Base-by-base conservation (phyloP, 2,888 invertebrate species). In the Pristionchus fissidentatus region DNA sequence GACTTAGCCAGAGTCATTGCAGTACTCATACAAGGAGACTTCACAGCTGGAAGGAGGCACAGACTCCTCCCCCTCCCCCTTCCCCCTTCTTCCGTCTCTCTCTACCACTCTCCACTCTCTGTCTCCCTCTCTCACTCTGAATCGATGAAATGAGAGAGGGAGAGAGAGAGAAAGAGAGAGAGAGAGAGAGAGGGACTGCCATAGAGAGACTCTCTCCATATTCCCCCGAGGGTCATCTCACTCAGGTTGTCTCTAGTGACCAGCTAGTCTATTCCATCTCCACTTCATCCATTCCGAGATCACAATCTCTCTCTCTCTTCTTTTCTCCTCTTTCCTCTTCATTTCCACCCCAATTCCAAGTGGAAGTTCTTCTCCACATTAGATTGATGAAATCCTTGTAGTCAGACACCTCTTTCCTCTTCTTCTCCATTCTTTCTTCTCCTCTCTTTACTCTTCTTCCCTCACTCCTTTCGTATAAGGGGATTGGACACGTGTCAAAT, bases 1-100 rank as follows among this genome's bases (percentile, higher is more conserved):
- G 90, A 90, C 83, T 90, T 90, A 84, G 86, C 77, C 85, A 89
- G 73, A 75, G 86, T 83, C 73, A 84, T 15, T 78, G 5, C 38
- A 84, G 35, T 38, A 38, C 35, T 38, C 19, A n/a, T 26, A 26
- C 26, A n/a, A 60, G n/a, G 26, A n/a, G 29, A 29, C 29, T 29
- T 60, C 22, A n/a, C 60, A 60, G 60, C 60, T 60, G 62, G 26
- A 62, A 41, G 38, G 60, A 84, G 84, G 41, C 29, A 15, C 22
- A 75, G 75, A 13, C 75, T 35, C 49, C 46, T 13, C 35, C 35
- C 38, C n/a, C 26, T 75, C 75, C 32, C 49, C 29, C 75, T 32
- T 15, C 46, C 26, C 46, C 26, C 32, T n/a, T n/a, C 26, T 75
- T 26, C 10, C n/a, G n/a, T 60, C 70, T n/a, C 70, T 19, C 70